phyloP scores from a whole-genome alignment of 2,797 vertebrate species.

The Parauchenoglanis ngamensis region DNA sequence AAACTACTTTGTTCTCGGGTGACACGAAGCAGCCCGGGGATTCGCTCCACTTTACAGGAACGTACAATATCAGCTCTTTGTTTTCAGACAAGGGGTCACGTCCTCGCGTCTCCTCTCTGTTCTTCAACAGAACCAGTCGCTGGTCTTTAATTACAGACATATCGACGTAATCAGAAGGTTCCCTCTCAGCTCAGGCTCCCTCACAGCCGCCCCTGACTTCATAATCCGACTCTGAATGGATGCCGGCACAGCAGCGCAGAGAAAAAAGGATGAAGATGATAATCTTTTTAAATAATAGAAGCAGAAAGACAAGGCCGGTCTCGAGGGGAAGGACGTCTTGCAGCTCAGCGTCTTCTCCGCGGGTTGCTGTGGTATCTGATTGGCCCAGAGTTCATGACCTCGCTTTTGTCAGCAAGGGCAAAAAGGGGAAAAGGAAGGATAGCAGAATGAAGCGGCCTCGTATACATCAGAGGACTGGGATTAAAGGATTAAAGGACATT shows the following conservation, averaged over 20 bases:
- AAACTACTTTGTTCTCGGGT: background rate
- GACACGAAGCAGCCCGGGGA: background rate
- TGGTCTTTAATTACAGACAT: background rate
- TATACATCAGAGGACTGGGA: background rate
- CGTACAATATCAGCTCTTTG: background rate
- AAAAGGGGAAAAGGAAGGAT: background rate
- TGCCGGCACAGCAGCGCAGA: background rate
- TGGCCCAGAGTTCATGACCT: background rate
- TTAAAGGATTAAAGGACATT: slow-evolving; percentile 15
- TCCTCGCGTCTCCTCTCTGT: background rate
- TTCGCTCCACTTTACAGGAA: background rate
- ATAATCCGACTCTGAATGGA: slow-evolving; percentile 6
- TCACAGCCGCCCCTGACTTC: background rate
- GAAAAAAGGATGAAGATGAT: background rate
- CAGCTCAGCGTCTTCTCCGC: background rate
- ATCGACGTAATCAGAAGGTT: slow-evolving; percentile 12
- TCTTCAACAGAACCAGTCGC: background rate
- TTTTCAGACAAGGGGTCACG: background rate
- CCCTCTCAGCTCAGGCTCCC: background rate
- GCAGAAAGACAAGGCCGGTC: background rate
- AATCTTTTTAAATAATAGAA: slow-evolving; percentile 12
- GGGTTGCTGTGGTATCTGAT: background rate
- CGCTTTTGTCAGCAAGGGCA: background rate
- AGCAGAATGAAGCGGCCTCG: background rate
- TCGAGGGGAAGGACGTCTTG: background rate